Base-by-base conservation (phyloP, 2,888 invertebrate species). In the Chrysotoxum bicinctum region DNA sequence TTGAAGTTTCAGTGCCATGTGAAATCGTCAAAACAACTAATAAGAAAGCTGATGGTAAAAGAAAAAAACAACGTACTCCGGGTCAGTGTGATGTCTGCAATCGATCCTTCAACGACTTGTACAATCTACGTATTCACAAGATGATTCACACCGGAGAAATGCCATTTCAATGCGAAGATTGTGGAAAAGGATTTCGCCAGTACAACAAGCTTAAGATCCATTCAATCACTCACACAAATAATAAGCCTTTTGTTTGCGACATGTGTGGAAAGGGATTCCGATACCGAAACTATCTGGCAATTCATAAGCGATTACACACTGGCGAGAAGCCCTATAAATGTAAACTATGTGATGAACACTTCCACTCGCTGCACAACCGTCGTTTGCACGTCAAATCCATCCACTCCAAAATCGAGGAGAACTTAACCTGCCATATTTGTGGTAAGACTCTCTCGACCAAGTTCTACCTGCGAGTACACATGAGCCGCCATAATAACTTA, bases 141-240 rank as follows among this genome's bases (percentile, higher is more conserved):
- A 91, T 90, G 90, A 89, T 88, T 35, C 90, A 90, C 78, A 90
- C 89, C 48, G 88, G 90, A n/a, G 90, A 91, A 79, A 88, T 88
- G 79, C 90, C 91, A 8, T 90, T 88, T 35, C 76, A 87, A 50
- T 90, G 90, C 30, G 80, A 87, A 8, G 87, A 87, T 5, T 90
- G 90, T 48, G 90, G 90, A 70, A 90, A 90, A 77, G 89, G 90
- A 3, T 90, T 90, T 54, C 88, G 89, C 0, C 90, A 91, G 54
- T 81, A 88, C 45, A 90, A 89, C 72, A 91, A 90, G 76, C 74
- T 91, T 8, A 89, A 90, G 81, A 90, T 90, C 40, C 90, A 90
- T 52, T 84, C 88, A 3, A 89, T 91, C 6, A 90, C 88, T 9
- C 90, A 90, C 21, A 90, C 91, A 4, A 87, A 88, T 45, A 76